phyloP scores from a whole-genome alignment of 2,888 invertebrate genomes.

The Drosophila suboccidentalis region DNA sequence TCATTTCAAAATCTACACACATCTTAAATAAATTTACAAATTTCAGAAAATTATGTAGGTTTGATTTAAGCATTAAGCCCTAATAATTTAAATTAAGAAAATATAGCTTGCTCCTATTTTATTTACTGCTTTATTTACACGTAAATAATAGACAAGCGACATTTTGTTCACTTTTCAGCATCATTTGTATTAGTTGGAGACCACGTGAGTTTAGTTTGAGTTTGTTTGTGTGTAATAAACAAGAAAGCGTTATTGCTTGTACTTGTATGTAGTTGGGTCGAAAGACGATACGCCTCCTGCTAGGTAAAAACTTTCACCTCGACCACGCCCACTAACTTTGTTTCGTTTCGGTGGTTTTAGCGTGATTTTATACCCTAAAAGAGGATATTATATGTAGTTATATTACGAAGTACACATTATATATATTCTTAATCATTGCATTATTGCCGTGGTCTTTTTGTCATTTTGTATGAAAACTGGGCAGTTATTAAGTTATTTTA shows the following conservation, averaged over 20 bases:
- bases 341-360: constrained; percentile 2
- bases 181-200: constrained; percentile 2
- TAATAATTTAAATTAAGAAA: neutral
- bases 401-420: too few relatives aligned
- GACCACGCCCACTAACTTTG: constrained; percentile 49
- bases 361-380: neutral
- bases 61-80: neutral
- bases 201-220: constrained; percentile 18
- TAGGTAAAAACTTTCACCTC: constrained; percentile 44
- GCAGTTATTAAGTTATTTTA: too few relatives aligned
- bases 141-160: constrained; percentile 27
- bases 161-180: constrained; percentile 35
- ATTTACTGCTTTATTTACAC: constrained; percentile 23
- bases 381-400: too few relatives aligned
- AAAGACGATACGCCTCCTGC: constrained; percentile 20
- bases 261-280: constrained; percentile 25
- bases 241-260: constrained; percentile 60
- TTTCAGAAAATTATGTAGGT: neutral
- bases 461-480: too few relatives aligned
- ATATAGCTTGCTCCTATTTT: neutral
- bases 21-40: too few relatives aligned
- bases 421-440: too few relatives aligned
- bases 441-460: too few relatives aligned
- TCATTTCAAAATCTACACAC: too few relatives aligned
- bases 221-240: constrained; percentile 43